These are phyloP conservation scores for Malacoraja senta DNA, from an alignment of 2,797 vertebrate species.

Conservation along the genomic window DNA sequence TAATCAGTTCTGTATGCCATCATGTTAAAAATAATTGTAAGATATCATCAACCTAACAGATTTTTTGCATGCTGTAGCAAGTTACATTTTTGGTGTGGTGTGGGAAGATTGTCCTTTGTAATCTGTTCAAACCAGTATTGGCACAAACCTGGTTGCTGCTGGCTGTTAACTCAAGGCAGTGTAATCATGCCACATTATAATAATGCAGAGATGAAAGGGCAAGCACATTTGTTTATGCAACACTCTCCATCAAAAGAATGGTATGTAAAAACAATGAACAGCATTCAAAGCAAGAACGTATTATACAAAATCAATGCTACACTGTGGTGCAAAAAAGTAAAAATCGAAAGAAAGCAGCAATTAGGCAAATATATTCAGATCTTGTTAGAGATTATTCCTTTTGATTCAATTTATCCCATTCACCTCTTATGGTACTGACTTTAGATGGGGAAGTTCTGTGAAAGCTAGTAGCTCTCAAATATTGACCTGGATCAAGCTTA, in stretches of 20 bases:
- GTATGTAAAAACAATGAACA: neutral
- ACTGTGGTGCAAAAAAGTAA: neutral
- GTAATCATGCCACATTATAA: neutral
- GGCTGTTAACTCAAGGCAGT: constrained; percentile 17
- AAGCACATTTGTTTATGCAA: neutral
- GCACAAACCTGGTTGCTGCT: constrained; percentile 30
- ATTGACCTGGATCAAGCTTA: neutral
- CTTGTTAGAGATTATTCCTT: neutral
- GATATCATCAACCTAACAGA: neutral
- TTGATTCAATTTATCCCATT: neutral
- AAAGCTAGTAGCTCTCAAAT: neutral
- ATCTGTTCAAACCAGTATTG: constrained; percentile 34
- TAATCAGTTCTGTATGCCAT: neutral
- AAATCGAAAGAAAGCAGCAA: neutral
- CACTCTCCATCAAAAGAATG: neutral
- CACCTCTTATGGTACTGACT: neutral
- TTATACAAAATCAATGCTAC: neutral
- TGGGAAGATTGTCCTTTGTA: constrained; percentile 21
- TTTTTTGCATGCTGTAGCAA: neutral
- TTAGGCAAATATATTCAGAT: neutral
- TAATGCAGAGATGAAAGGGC: neutral
- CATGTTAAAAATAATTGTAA: neutral
- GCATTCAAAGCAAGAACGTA: neutral
- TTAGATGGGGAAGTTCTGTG: neutral
- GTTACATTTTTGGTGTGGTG: constrained; percentile 23